Conservation (phyloP, 2,113 vertebrate species). For the Lanius collurio region DNA sequence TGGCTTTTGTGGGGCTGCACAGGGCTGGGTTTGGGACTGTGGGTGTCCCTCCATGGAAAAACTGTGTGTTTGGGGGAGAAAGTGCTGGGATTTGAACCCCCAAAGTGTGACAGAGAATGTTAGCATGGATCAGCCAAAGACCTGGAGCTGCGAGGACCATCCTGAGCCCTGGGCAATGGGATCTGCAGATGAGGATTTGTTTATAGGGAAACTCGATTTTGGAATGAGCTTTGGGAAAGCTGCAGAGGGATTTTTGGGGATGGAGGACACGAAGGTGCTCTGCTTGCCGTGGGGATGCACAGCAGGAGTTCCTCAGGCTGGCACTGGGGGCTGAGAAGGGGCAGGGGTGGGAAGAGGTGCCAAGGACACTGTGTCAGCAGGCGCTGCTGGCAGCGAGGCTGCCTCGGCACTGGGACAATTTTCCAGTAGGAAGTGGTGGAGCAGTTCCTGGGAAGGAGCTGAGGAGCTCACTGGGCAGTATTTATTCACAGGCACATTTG, state of each 20-base stretch:
- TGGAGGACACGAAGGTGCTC: fast-evolving
- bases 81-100: not conserved
- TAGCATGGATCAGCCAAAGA: not conserved
- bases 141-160: not conserved
- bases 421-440: not conserved
- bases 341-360: not conserved
- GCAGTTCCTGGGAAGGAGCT: not conserved
- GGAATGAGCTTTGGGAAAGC: not conserved
- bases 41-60: not conserved
- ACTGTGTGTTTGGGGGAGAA: too few species aligned
- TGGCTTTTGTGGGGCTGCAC: not conserved
- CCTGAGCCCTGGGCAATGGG: not conserved
- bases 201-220: fast-evolving
- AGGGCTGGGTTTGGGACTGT: not conserved
- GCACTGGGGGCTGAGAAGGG: not conserved
- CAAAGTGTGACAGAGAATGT: fast-evolving
- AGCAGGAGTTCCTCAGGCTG: not conserved
- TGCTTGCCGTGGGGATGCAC: fast-evolving
- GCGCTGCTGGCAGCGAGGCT: not conserved
- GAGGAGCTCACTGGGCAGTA: not conserved
- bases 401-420: not conserved
- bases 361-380: not conserved
- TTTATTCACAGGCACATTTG: not conserved
- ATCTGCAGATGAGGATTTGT: not conserved
- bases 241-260: not conserved